Base-by-base conservation (phyloP, 2,888 invertebrate genomes). In the Epinotia brunnichana region DNA sequence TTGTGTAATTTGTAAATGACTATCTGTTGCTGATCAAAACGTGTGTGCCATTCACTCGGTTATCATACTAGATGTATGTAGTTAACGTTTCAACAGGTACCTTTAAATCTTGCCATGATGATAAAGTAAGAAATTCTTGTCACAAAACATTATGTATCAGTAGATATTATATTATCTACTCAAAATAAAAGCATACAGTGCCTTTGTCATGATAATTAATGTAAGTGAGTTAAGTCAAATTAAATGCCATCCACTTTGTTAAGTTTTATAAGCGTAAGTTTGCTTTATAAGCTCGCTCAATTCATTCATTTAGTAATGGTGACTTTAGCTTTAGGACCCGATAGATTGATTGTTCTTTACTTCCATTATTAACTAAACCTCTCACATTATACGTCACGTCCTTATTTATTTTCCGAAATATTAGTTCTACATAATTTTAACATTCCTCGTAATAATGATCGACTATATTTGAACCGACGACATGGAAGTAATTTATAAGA, bases 231-330 rank as follows among this genome's bases (percentile, higher is more conserved):
- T 93, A 93, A 93, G 93, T 93, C 92, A 92, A 90, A 90, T 90
- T 90, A 90, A 91, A 93, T 93, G 93, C 93, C 93, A 93, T 93
- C 92, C 92, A 92, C 90, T 92, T 92, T 92, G 92, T 92, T 93
- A 92, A 93, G 92, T 92, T 93, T 92, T 92, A 86, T 89, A 86
- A 87, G 86, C 83, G 81, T 91, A 90, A 92, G 90, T 88, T 90
- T 84, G 89, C 89, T 89, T 85, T 87, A 85, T 91, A 92, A 91
- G 91, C 87, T 91, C 90, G 92, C 92, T 93, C 92, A 93, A 93
- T 90, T 89, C 90, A 90, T 90, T 90, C 88, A 88, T 84, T 86
- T 90, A 90, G 89, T 87, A 83, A 86, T 86, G 83, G 86, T 88
- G 87, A 87, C 85, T 83, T 85, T 89, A 91, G 90, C 83, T 83